Base-by-base conservation (phyloP, 2,113 vertebrate species). In the Peromyscus leucopus region DNA sequence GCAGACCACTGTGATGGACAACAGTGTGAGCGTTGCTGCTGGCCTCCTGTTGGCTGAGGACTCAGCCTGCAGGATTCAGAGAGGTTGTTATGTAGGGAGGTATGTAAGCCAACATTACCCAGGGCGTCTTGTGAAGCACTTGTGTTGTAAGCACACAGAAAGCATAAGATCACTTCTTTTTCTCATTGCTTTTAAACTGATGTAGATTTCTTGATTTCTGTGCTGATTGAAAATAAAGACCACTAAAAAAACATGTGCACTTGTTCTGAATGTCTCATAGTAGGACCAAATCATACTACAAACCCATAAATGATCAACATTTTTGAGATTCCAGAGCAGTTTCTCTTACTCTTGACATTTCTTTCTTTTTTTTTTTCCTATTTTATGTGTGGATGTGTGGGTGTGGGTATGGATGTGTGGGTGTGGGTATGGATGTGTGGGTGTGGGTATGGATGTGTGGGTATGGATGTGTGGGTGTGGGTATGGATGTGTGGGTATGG, bases 1-100 rank as follows among this genome's bases (percentile, higher is more conserved):
- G 67, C 75, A 92, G 95, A 57, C 36, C 96, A 42, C 82, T 98
- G 97, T 95, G 96, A 97, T 96, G 86, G 94, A 69, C 95, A 90
- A 88, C 95, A 86, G 42, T 79, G 89, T 86, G 75, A 51, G 48
- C 59, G 76, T 79, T 90, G 89, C 89, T 91, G 67, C 93, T 67
- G 48, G 63, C 33, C 55, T 92, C 0, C 2, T 87, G 91, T 33
- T 59, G 91, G 89, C 93, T 96, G 89, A 95, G 93, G 86, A 15
- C 13, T 91, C 51, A 9, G 4, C 82, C 97, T 98, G 96, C n/a
- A 93, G 90, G 84, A 57, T 65, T 16, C 91, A 82, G 36, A 91
- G 95, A 91, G 95, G 90, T 72, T 61, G 87, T 89, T 31, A 46
- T 79, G 76, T 89, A 85, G 39, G 22, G 31, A 93, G n/a, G 72